A percentile compares a stretch with the other conserved stretches of the same genome.
Evolutionary conservation across 2,797 vertebrate genomes (phyloP).

Genomic region (Paguma larvata): DNA sequence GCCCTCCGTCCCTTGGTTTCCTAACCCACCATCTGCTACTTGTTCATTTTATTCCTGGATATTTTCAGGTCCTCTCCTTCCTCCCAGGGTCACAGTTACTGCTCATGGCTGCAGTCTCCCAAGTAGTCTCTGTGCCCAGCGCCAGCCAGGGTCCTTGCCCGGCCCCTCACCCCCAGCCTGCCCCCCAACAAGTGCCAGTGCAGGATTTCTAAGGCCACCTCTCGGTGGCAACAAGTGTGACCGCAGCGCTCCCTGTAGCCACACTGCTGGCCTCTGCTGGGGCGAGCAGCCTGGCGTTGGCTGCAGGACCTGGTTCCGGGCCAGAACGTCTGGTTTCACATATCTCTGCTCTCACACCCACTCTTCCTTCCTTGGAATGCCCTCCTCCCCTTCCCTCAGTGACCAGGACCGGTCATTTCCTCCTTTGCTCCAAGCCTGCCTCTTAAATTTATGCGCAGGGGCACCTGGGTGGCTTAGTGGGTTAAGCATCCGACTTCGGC

Average conservation of each 20-base stretch:
- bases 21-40: not conserved
- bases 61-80: not conserved
- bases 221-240: not conserved
- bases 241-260: not conserved
- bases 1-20: not conserved
- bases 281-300: not conserved
- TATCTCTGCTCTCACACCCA: not conserved
- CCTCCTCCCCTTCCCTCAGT: not conserved
- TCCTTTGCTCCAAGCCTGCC: not conserved
- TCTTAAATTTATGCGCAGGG: not conserved
- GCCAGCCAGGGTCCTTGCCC: not conserved
- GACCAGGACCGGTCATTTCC: not conserved
- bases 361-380: not conserved
- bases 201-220: not conserved
- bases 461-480: too few species aligned
- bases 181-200: not conserved
- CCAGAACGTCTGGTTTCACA: not conserved
- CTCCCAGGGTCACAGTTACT: not conserved
- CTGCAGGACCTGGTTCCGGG: fast-evolving
- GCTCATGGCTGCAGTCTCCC: not conserved
- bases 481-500: too few species aligned
- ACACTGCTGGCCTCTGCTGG: not conserved
- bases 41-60: not conserved
- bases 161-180: fast-evolving
- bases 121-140: not conserved